phyloP scores from a whole-genome alignment of 1,140 invertebrate species.

The Drosophila carrolli region DNA sequence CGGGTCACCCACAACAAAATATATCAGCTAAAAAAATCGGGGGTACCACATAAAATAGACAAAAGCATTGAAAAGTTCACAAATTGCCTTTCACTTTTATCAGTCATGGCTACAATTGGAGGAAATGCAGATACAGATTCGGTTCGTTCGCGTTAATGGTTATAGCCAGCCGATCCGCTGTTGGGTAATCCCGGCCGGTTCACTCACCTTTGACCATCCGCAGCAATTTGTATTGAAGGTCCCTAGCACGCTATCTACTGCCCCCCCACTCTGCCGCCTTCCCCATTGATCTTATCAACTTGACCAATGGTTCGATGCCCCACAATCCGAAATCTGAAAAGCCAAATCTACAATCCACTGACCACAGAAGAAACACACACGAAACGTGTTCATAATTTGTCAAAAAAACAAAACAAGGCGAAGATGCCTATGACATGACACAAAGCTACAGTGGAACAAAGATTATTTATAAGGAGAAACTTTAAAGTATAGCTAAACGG shows the following conservation, averaged over 20 bases:
- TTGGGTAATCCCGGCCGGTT: slow-evolving; percentile 12
- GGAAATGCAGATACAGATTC: slow-evolving; percentile 18
- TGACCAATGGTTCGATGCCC: slow-evolving; percentile 24
- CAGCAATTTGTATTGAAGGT: slow-evolving; percentile 9
- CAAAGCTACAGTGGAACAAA: slow-evolving; percentile 13
- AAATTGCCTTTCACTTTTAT: slow-evolving; percentile 57
- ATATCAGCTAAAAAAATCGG: slow-evolving; percentile 7
- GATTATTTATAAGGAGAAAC: not conserved
- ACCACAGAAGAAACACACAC: slow-evolving; percentile 10
- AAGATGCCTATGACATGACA: slow-evolving; percentile 21
- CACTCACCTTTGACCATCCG: slow-evolving; percentile 13
- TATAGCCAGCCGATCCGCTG: slow-evolving; percentile 7
- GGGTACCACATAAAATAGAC: slow-evolving; percentile 20
- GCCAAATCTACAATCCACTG: slow-evolving; percentile 8
- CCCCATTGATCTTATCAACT: slow-evolving; percentile 23
- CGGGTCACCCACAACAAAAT: slow-evolving; percentile 30
- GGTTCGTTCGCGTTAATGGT: slow-evolving; percentile 3
- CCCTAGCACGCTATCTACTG: slow-evolving; percentile 1
- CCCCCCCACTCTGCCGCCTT: not conserved
- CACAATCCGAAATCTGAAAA: slow-evolving; percentile 8
- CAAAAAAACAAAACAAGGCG: slow-evolving; percentile 25
- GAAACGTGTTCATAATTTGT: slow-evolving; percentile 66
- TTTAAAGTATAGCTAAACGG: no score
- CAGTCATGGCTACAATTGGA: slow-evolving; percentile 20
- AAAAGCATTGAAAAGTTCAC: slow-evolving; percentile 35